phyloP scores from a whole-genome alignment of 2,113 vertebrate genomes.

The Galemys pyrenaicus region DNA sequence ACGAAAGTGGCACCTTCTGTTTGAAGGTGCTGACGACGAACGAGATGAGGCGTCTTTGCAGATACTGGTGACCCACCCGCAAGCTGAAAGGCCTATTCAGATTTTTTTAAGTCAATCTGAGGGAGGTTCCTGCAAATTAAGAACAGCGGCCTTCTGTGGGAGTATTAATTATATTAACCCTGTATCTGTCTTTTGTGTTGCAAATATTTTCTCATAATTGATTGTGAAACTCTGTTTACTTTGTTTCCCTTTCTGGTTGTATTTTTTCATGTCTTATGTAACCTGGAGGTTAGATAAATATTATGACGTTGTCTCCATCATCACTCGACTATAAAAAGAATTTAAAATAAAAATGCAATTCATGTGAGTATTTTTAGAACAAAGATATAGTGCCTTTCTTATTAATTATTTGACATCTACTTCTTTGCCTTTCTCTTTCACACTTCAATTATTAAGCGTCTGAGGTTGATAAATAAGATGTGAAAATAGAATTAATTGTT shows the following conservation, averaged over 20 bases:
- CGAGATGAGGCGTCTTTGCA: neutral
- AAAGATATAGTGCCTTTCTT: neutral
- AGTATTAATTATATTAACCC: neutral
- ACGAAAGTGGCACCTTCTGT: neutral
- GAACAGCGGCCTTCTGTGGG: neutral
- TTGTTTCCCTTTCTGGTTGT: neutral
- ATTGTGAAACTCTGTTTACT: conserved; percentile 36
- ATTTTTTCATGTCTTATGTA: neutral
- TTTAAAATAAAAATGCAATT: conserved; percentile 48
- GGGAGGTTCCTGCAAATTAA: neutral
- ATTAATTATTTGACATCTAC: conserved; percentile 26
- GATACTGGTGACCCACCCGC: neutral
- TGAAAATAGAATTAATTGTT: neutral
- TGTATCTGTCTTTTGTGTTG: neutral
- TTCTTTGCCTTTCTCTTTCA: conserved; percentile 9
- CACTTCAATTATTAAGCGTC: neutral
- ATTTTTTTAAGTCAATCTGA: neutral
- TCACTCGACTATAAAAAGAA: neutral
- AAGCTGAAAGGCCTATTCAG: neutral
- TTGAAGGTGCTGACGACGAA: neutral
- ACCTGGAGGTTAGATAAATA: neutral
- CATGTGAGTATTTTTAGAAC: conserved; percentile 19
- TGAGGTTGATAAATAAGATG: neutral
- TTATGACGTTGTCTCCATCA: neutral
- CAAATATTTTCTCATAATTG: conserved; percentile 33